Base-by-base conservation (phyloP, 1,140 invertebrate genomes). In the Caenorhabditis tropicalis region DNA sequence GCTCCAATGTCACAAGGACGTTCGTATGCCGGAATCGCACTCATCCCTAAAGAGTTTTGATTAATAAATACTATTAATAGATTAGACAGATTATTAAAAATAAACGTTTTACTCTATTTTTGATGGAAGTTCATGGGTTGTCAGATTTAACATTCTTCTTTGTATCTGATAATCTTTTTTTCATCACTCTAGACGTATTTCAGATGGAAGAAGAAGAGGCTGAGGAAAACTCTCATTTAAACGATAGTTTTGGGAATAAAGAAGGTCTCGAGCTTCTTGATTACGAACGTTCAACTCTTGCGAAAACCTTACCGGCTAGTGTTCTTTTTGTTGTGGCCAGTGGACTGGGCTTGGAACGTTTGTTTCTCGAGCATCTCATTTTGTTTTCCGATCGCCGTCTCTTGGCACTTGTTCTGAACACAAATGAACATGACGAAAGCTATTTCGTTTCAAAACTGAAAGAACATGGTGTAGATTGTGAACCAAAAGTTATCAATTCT, bases 301-400 rank as follows among this genome's bases (percentile, higher is more conserved):
- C 65, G 0, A 74, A 74, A 43, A 74, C 65, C 60, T 33, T 79
- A 29, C 43, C 48, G 2, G 80, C 36, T 65, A 51, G 65, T 31
- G 29, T 48, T 19, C 48, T 27, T 19, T 83, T 88, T 51, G 36
- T 74, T 7, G 65, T 74, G 15, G 65, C 65, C 58, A 90, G 89
- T 49, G 89, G 89, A 1, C 83, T 90, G 15, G 89, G 87, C 29
- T 19, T 91, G 12, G 89, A 90, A 83, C 82, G 89, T 1, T 74
- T 90, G 2, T 89, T 91, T 80, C 60, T 88, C 16, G 83, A 89
- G 33, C 89, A 90, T 85, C 83, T 90, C 7, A 86, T 91, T 39
- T 53, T 90, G 33, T 91, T 90, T 48, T 90, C 88, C 46, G 87
- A 87, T 46, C 81, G 81, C 21, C 82, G 56, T n/a, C 79, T 86